A percentile compares a stretch with the other conserved stretches of the same genome.
Evolutionary conservation across 2,888 invertebrate genomes (phyloP).

Genomic region (Drosophila mercatorum): DNA sequence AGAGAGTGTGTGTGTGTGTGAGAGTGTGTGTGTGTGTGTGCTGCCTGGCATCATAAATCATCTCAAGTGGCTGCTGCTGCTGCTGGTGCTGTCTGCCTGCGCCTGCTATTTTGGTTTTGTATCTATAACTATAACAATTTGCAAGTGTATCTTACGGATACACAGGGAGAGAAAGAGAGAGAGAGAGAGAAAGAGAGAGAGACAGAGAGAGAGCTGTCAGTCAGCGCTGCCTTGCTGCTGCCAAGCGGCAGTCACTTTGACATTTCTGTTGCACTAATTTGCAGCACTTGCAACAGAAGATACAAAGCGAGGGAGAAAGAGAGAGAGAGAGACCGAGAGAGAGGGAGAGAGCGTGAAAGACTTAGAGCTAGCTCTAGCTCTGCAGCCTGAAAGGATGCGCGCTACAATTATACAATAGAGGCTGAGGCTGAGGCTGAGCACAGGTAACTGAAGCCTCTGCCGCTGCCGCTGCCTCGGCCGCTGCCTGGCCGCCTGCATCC

Average conservation of each 20-base stretch:
- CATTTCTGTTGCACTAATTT: conserved; percentile 65
- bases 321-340: not conserved
- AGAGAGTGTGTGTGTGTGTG: conserved; percentile 2
- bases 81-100: conserved; percentile 28
- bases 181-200: conserved; percentile 5
- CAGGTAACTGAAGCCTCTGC: conserved; percentile 50
- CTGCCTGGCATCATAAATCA: conserved; percentile 81
- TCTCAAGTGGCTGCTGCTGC: conserved; percentile 70
- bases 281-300: conserved; percentile 32
- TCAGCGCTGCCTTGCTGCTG: conserved; percentile 35
- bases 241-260: conserved; percentile 42
- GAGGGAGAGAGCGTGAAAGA: not conserved
- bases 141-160: conserved; percentile 66
- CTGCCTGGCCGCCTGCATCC: conserved; percentile 31
- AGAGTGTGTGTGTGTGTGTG: conserved; percentile 28
- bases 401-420: conserved; percentile 4
- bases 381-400: conserved; percentile 5
- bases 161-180: conserved; percentile 25
- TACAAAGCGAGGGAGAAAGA: conserved; percentile 10
- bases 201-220: conserved; percentile 25
- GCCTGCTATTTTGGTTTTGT: conserved; percentile 57
- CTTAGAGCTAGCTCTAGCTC: not conserved
- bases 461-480: not conserved
- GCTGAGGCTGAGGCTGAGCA: not conserved
- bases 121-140: conserved; percentile 68